Conservation (phyloP, 2,888 invertebrate genomes). For the Melanotus villosus region DNA sequence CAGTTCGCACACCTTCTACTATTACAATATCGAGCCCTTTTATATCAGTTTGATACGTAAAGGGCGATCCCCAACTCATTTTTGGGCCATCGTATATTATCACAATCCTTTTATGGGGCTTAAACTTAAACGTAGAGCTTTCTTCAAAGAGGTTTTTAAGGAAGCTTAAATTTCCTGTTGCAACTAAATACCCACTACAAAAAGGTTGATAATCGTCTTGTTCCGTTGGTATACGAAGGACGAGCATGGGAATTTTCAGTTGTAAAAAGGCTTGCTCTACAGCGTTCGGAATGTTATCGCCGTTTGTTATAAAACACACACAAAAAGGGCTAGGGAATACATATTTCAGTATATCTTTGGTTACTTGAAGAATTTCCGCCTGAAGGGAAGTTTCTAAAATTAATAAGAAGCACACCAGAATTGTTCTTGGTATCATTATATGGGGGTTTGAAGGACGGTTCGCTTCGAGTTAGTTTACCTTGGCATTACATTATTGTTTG, state of each 20-base stretch:
- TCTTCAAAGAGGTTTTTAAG: not conserved
- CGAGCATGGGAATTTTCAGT: not conserved
- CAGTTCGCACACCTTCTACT: not conserved
- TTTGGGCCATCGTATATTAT: not conserved
- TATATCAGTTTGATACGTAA: not conserved
- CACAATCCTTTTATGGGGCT: slow-evolving; percentile 3
- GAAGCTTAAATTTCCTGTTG: not conserved
- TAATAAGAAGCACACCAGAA: too few relatives aligned
- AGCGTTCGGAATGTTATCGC: not conserved
- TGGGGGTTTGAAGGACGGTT: too few relatives aligned
- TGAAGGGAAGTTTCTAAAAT: not conserved
- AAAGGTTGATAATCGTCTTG: not conserved
- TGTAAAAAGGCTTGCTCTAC: not conserved
- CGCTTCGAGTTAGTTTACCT: too few relatives aligned
- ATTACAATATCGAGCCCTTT: slow-evolving; percentile 8
- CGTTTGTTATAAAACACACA: not conserved
- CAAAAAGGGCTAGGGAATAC: not conserved
- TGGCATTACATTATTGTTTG: too few relatives aligned
- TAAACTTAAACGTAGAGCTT: not conserved
- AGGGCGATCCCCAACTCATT: not conserved
- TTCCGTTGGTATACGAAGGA: not conserved
- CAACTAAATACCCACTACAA: slow-evolving; percentile 15
- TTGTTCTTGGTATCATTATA: too few relatives aligned
- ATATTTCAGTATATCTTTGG: not conserved
- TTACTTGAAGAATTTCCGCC: not conserved